phyloP scores from a whole-genome alignment of 2,888 invertebrate species.

The Apodemia mormo region DNA sequence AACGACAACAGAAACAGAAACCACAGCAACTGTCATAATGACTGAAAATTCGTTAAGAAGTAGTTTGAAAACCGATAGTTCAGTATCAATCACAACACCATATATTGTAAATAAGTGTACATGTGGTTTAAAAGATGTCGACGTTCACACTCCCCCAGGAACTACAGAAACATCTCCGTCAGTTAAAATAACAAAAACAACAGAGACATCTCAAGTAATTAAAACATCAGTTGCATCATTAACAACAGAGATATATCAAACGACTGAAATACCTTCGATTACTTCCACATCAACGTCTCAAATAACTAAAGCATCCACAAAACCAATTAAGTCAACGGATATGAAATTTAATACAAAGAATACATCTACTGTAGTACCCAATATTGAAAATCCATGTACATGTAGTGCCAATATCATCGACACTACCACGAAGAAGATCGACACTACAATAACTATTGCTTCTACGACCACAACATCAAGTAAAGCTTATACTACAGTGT shows the following conservation, averaged over 20 bases:
- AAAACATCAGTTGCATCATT: neutral
- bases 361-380: neutral
- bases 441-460: neutral
- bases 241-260: neutral
- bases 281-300: neutral
- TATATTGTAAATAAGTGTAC: slow-evolving; percentile 8
- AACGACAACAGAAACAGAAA: slow-evolving; percentile 28
- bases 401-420: neutral
- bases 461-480: neutral
- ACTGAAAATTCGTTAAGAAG: neutral
- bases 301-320: neutral
- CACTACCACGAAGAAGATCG: neutral
- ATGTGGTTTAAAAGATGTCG: slow-evolving; percentile 24
- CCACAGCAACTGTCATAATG: slow-evolving; percentile 16
- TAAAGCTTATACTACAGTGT: neutral
- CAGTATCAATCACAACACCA: slow-evolving; percentile 7
- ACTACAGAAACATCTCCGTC: neutral
- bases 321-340: neutral
- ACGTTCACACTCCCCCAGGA: slow-evolving; percentile 10
- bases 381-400: neutral
- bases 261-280: neutral
- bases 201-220: neutral
- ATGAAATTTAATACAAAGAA: neutral
- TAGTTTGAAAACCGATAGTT: neutral
- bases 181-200: neutral